A percentile compares a stretch with the other conserved stretches of the same genome.
These are phyloP conservation scores for Casuarius casuarius DNA, from an alignment of 2,113 vertebrate genomes.

Conservation along the genomic window DNA sequence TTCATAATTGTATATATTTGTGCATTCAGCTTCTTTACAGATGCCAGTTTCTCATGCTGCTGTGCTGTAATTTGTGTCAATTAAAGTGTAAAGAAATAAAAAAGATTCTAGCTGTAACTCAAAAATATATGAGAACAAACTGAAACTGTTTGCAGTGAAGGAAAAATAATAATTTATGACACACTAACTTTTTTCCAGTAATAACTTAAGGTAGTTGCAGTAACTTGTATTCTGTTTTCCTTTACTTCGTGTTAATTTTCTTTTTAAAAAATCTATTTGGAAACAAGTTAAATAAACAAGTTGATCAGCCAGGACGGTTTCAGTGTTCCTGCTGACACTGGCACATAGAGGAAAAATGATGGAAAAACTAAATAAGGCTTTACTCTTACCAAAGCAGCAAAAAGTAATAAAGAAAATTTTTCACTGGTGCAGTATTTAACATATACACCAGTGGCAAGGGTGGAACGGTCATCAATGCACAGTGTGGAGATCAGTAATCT, in stretches of 20 bases:
- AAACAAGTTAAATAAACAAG: slow-evolving; percentile 57
- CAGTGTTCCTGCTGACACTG: slow-evolving; percentile 59
- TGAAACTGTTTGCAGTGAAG: slow-evolving; percentile 3
- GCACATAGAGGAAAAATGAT: slow-evolving; percentile 21
- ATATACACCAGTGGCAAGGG: background rate
- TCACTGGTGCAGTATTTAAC: background rate
- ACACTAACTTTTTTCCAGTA: slow-evolving; percentile 8
- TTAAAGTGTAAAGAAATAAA: background rate
- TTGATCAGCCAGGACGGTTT: slow-evolving; percentile 47
- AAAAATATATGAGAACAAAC: background rate
- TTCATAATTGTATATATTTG: background rate
- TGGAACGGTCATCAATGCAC: too few species aligned
- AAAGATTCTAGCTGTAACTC: background rate
- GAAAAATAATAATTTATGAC: slow-evolving; percentile 13
- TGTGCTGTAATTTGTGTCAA: background rate
- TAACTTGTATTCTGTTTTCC: slow-evolving; percentile 51
- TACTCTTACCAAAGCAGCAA: background rate
- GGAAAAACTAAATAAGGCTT: slow-evolving; percentile 55
- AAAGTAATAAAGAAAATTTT: background rate
- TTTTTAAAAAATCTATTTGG: slow-evolving; percentile 24
- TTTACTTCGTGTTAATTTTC: slow-evolving; percentile 19
- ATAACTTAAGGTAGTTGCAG: background rate
- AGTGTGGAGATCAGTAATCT: background rate
- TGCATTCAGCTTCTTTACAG: background rate
- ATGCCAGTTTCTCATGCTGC: background rate